Evolutionary conservation across 92 coral and sea anemone genomes (phyloP).

Genomic region (Bergia puertoricense): DNA sequence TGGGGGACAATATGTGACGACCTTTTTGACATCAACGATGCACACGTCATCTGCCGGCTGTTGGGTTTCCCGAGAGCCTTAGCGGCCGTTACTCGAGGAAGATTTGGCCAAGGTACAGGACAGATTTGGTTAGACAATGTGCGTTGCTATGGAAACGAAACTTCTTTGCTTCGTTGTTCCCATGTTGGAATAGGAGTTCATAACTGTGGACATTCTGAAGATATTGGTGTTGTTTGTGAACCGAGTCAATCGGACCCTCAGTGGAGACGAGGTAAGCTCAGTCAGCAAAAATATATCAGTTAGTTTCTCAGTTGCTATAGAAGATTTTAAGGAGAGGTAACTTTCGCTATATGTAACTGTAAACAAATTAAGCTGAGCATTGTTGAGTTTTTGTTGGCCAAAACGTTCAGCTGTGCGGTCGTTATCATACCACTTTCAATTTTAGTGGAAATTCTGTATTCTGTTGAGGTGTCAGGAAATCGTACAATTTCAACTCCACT

Average conservation of each 20-base stretch:
- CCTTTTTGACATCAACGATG: slow-evolving; percentile 9
- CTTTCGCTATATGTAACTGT: no score
- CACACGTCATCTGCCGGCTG: slow-evolving; percentile 13
- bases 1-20: slow-evolving; percentile 34
- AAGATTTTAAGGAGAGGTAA: no score
- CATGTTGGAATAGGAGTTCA: neutral
- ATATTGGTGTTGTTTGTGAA: slow-evolving; percentile 2
- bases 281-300: no score
- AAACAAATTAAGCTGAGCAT: no score
- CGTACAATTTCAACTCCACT: no score
- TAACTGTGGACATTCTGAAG: slow-evolving; percentile 3
- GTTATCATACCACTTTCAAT: no score
- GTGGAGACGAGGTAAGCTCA: neutral
- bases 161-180: neutral
- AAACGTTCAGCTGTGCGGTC: no score
- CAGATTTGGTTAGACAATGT: slow-evolving; percentile 3
- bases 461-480: no score
- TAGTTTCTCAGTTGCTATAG: no score
- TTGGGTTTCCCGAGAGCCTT: slow-evolving; percentile 11
- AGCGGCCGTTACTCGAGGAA: neutral
- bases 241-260: neutral
- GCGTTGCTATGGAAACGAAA: slow-evolving; percentile 22
- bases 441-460: no score
- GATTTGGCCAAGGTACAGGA: neutral
- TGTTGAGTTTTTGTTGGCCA: no score